Evolutionary conservation across 2,888 invertebrate species (phyloP), one percentile per base, ranked within the genome.

Genomic region (Leptopilina syphax): DNA sequence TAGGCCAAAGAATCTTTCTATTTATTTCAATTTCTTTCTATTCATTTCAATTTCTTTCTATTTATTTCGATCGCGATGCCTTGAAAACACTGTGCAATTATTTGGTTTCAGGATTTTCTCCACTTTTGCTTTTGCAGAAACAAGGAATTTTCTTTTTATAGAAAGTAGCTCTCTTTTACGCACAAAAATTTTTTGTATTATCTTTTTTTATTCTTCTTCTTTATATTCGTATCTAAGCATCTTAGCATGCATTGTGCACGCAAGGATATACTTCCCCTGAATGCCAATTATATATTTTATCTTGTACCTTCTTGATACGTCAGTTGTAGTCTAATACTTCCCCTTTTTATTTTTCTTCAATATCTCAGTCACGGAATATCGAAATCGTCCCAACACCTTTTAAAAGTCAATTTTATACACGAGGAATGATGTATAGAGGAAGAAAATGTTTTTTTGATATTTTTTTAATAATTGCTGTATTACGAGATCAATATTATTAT

Each of bases 241-340:
- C 73, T 57, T 73, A 41, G 57, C 57, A 73, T 73, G 57, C 73
- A 73, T 57, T 41, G n/a, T 73, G 73, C 70, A 70, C 70, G 70
- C 54, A 70, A 50, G 24, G 54, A 27, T 57, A 27, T 57, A 57
- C 57, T 73, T 73, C 34, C 54, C 57, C 57, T 73, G 73, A 73
- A 73, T 73, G 73, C 73, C n/a, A 73, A 57, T 70, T 27, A 73
- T 27, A 70, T 24, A 73, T 73, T 57, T 73, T 73, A 57, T 73
- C 57, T 57, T 73, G 34, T 41, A 73, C n/a, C 54, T 73, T 3
- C 54, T 54, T 54, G 70, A 70, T 70, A 70, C 54, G 13, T 70
- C 50, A 54, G 50, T 54, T 70, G 70, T 54, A 70, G 50, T 34
- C 12, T 68, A 12, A 13, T 50, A 68, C 12, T 27, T 54, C 18